A percentile compares a stretch with the other conserved stretches of the same genome.
Evolutionary conservation across 2,888 invertebrate species (phyloP).

Genomic region (Malacosoma neustria): DNA sequence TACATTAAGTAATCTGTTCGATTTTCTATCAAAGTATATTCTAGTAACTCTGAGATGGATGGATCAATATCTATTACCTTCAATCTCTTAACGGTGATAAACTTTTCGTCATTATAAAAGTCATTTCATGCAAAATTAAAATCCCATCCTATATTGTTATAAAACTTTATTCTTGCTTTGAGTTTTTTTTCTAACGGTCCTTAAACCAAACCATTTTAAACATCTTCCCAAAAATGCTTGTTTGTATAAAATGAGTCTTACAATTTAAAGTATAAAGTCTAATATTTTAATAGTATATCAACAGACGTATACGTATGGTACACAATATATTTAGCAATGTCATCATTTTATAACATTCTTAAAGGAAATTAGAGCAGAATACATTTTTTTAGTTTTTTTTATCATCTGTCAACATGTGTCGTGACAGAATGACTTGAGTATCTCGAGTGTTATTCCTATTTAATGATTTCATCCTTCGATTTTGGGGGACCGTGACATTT

Average conservation of each 20-base stretch:
- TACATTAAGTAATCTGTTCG: too few species aligned
- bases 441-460: neutral
- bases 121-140: conserved; percentile 67
- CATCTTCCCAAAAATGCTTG: neutral
- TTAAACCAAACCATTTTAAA: conserved; percentile 14
- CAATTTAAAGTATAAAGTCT: neutral
- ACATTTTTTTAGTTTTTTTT: conserved; percentile 22
- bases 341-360: conserved; percentile 32
- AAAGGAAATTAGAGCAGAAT: conserved; percentile 34
- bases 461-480: neutral
- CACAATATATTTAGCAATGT: conserved; percentile 36
- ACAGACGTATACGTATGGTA: conserved; percentile 11
- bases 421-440: neutral
- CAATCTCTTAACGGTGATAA: too few species aligned
- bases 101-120: conserved; percentile 20
- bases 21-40: too few species aligned
- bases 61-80: too few species aligned
- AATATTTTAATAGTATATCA: conserved; percentile 1
- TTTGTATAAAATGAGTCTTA: conserved; percentile 9
- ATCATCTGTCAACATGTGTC: neutral
- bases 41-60: too few species aligned
- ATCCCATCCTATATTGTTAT: conserved; percentile 36
- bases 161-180: too few species aligned
- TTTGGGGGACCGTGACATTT: neutral
- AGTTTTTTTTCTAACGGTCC: conserved; percentile 42